Base-by-base conservation (phyloP, 2,113 vertebrate genomes). In the Sylvia atricapilla region DNA sequence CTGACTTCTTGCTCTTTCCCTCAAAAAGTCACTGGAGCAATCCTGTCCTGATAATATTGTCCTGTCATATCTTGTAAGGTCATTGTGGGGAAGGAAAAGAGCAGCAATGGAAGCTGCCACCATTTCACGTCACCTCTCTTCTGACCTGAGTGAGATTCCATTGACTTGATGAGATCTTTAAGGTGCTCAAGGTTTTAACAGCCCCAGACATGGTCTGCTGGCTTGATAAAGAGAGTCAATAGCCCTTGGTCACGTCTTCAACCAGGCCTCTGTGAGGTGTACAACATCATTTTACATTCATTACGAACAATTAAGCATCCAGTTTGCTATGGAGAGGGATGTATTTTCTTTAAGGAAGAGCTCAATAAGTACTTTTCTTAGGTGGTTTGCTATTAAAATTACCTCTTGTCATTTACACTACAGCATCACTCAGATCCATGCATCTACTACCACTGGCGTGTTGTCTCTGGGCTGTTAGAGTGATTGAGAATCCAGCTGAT, bases 11-110 rank as follows among this genome's bases (percentile, higher is more conserved):
- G 81, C 66, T 67, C 60, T 84, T 77, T 53, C 49, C 63, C 50
- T 88, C 92, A 90, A 66, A 97, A 91, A 95, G 78, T 90, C 77
- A 94, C 62, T 93, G 87, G 58, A 80, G 68, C 44, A 15, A 92
- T 31, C 74, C 46, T 90, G 63, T 58, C 69, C 93, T 83, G 76
- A 22, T 60, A n/a, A 56, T 50, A 80, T 15, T 93, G 63, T 66
- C 60, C 89, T 66, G 69, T 52, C 53, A 16, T 73, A 73, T 41
- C 58, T 41, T 72, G 20, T 9, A 80, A 63, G 60, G 50, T 79
- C 70, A 7, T 91, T 87, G 31, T 30, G 35, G 89, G 62, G 44
- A 62, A 89, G 15, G 53, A 59, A 93, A 89, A 66, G 15, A 79
- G 79, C 87, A 90, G 83, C 68, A 72, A 56, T 43, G 63, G 77